phyloP scores from a whole-genome alignment of 2,113 vertebrate genomes.

The rat (Rattus norvegicus) region GRCr8 NC_086022.1:63903501-63904000 shows the following conservation, averaged over 20 bases:
- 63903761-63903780: not conserved
- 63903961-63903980: not conserved
- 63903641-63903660: not conserved
- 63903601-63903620: not conserved
- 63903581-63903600: not conserved
- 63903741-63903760: not conserved
- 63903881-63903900: not conserved
- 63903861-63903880: not conserved
- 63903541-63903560: rapidly evolving
- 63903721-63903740: not conserved
- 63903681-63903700: not conserved
- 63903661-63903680: not conserved
- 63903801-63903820: not conserved
- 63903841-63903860: not conserved
- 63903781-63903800: not conserved
- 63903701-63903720: not conserved
- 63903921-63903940: not conserved
- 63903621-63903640: not conserved
- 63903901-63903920: not conserved
- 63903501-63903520: not conserved
- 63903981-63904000: not conserved
- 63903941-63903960: not conserved
- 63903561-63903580: not conserved
- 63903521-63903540: not conserved
- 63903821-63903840: not conserved